phyloP scores from a whole-genome alignment of 2,888 invertebrate species.

The Tetanocera ferruginea region DNA sequence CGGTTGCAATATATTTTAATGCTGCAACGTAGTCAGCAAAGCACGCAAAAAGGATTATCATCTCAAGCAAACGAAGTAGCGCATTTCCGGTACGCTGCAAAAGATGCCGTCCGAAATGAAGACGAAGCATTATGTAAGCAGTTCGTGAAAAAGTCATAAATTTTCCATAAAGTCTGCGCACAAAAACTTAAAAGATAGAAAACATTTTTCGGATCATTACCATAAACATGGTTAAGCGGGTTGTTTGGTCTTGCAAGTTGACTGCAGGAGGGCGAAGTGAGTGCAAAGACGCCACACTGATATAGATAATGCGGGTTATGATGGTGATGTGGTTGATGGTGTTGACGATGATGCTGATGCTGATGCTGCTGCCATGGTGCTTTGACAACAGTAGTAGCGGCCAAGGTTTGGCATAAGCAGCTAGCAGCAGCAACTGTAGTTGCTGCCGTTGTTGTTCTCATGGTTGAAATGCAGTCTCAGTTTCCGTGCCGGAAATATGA shows the following conservation, averaged over 20 bases:
- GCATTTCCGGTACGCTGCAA: neutral
- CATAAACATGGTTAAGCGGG: constrained; percentile 14
- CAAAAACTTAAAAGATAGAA: constrained; percentile 11
- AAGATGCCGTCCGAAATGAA: neutral
- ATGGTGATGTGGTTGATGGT: neutral
- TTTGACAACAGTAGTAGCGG: no score
- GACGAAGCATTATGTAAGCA: neutral
- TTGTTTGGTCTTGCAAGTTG: neutral
- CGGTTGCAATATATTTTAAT: constrained; percentile 9
- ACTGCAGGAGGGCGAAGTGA: neutral
- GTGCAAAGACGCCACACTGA: neutral
- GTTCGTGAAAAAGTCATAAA: constrained; percentile 34
- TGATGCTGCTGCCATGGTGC: neutral
- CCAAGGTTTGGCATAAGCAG: no score
- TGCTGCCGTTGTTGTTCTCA: no score
- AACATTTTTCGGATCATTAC: constrained; percentile 40
- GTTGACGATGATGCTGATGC: neutral
- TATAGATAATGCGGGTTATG: neutral
- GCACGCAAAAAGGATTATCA: neutral
- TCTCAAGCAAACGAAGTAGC: neutral
- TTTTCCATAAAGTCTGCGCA: neutral
- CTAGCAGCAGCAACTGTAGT: neutral
- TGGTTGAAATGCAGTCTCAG: neutral
- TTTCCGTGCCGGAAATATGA: constrained; percentile 15
- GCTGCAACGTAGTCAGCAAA: constrained; percentile 5